These are phyloP conservation scores for Copsychus sechellarum DNA, from an alignment of 2,113 vertebrate species.

Conservation along the genomic window DNA sequence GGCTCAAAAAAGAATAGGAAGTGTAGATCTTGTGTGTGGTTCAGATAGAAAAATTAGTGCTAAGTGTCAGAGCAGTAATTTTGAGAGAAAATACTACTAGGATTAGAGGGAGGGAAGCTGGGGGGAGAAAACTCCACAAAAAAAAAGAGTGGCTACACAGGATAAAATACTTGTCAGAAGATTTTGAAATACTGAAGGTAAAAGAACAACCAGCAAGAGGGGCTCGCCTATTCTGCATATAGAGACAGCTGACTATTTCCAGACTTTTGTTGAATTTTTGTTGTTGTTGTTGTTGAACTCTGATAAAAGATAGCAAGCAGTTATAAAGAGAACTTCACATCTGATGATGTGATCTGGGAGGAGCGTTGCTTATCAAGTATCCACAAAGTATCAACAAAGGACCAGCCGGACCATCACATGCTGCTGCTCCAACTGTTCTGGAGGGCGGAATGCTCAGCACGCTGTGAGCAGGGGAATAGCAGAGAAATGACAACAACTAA, in stretches of 20 bases:
- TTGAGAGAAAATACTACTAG: background rate
- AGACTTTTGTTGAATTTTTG: background rate
- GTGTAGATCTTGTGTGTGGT: background rate
- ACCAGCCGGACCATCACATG: background rate
- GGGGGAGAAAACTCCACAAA: background rate
- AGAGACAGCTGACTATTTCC: background rate
- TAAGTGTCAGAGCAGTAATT: background rate
- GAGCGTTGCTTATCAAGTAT: background rate
- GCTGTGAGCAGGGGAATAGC: background rate
- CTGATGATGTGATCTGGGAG: background rate
- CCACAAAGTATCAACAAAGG: background rate
- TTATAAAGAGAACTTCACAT: background rate
- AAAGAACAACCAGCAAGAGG: background rate
- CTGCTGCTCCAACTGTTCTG: background rate
- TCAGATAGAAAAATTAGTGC: background rate
- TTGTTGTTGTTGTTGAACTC: background rate
- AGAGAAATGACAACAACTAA: background rate
- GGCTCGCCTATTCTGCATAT: background rate
- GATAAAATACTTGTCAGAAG: background rate
- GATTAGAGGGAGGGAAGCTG: background rate
- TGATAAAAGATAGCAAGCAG: background rate
- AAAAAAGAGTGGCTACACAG: background rate
- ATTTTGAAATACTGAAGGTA: background rate
- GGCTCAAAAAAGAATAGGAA: background rate
- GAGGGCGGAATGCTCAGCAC: background rate